phyloP scores from a whole-genome alignment of 1,140 invertebrate genomes.

The Riptortus pedestris region DNA sequence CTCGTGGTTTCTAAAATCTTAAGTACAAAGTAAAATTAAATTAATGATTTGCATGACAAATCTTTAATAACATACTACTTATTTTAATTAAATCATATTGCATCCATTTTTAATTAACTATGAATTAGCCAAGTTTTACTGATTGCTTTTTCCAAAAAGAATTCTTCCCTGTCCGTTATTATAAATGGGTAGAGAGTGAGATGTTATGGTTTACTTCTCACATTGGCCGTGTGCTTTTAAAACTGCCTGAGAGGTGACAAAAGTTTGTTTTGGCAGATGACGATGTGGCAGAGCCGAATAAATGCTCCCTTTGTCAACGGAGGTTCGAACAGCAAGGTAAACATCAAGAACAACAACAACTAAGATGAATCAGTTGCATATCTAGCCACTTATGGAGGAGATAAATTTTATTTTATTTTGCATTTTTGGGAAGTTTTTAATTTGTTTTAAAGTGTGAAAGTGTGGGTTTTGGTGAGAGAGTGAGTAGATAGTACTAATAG shows the following conservation, averaged over 20 bases:
- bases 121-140: constrained; percentile 8
- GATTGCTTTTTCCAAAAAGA: background rate
- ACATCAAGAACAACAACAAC: constrained; percentile 5
- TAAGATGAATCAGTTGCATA: background rate
- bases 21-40: too few species aligned
- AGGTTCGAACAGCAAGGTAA: constrained; percentile 65
- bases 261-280: constrained; percentile 51
- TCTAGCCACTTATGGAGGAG: constrained; percentile 22
- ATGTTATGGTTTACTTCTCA: constrained; percentile 7
- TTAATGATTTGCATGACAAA: too few species aligned
- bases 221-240: background rate
- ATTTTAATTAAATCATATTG: too few species aligned
- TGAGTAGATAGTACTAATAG: too few species aligned
- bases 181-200: constrained; percentile 4
- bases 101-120: background rate
- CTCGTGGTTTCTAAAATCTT: too few species aligned
- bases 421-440: background rate
- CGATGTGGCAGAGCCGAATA: constrained; percentile 45
- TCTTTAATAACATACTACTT: too few species aligned
- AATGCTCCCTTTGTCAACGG: constrained; percentile 60
- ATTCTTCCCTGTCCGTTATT: background rate
- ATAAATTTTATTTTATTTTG: constrained; percentile 6
- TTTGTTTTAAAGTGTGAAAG: background rate
- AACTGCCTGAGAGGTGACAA: constrained; percentile 34
- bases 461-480: too few species aligned